Conservation (phyloP, 2,888 invertebrate genomes). For the Tortrix viridana region DNA sequence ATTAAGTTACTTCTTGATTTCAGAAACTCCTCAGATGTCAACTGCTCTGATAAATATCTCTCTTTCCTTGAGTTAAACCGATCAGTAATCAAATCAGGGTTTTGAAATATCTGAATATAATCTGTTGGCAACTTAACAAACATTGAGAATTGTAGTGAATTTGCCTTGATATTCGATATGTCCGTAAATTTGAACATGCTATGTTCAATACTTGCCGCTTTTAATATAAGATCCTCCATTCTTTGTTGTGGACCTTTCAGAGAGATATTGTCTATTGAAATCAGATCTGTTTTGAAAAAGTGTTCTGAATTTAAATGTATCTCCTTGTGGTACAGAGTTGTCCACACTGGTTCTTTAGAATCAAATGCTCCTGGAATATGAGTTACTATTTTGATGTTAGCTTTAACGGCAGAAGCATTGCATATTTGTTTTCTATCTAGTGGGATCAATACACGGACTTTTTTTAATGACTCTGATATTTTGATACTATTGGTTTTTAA, state of each 20-base stretch:
- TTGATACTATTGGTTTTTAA: conserved; percentile 61
- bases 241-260: conserved; percentile 50
- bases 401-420: conserved; percentile 47
- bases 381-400: conserved; percentile 59
- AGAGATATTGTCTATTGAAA: conserved; percentile 38
- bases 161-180: conserved; percentile 26
- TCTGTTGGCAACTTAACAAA: conserved; percentile 61
- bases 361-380: conserved; percentile 62
- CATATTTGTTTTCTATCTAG: conserved; percentile 45
- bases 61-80: conserved; percentile 50
- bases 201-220: conserved; percentile 48
- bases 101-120: conserved; percentile 53
- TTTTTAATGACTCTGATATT: conserved; percentile 54
- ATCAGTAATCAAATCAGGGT: conserved; percentile 43
- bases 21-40: conserved; percentile 59
- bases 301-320: conserved; percentile 59
- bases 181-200: conserved; percentile 57
- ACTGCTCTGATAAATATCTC: conserved; percentile 49
- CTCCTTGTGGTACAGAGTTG: conserved; percentile 56
- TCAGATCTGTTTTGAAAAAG: conserved; percentile 56
- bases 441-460: conserved; percentile 57
- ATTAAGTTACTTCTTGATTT: conserved; percentile 50
- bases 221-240: conserved; percentile 52
- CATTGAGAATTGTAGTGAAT: conserved; percentile 46
- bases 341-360: conserved; percentile 59